Base-by-base conservation (phyloP, 2,888 invertebrate genomes). In the Seira musarum region DNA sequence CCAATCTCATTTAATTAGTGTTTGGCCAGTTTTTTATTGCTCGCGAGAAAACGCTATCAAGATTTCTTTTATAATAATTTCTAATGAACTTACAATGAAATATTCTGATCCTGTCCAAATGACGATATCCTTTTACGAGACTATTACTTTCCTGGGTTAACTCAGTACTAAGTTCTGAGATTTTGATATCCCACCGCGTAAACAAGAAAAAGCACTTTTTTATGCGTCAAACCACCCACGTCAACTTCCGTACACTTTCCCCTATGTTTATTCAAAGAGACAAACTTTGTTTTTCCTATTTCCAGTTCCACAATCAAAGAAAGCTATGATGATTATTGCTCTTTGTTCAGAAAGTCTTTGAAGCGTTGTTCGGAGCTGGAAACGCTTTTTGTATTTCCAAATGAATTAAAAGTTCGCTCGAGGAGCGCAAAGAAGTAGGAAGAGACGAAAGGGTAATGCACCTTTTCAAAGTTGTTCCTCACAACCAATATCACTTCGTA, bases 371-470 rank as follows among this genome's bases (percentile, higher is more conserved):
- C 49, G 3, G 15, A 13, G 49, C 2, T 3, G 13, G 15, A 49
- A 49, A n/a, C 49, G 49, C 49, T 49, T 49, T 49, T 49, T 49
- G 49, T 49, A 49, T 49, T 49, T 49, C 49, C 49, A n/a, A 49
- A n/a, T n/a, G 49, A 49, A 49, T 49, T 2, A n/a, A n/a, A 49
- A 49, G 17, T 13, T 5, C 13, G 40, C 13, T 40, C 5, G 15
- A 49, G 49, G 15, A 49, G 17, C n/a, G n/a, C n/a, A n/a, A n/a
- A 13, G 49, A 13, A n/a, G 49, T 49, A 30, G 49, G 49, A 49
- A n/a, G 49, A 49, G 49, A 15, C 17, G 35, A 71, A 71, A 71
- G 71, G 71, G 71, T 71, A 71, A 71, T 71, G 71, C 71, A 71
- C 71, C 69, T 70, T 60, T 60, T 46, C 71, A 71, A 71, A 49